phyloP scores from a whole-genome alignment of 2,113 vertebrate genomes.

The Melanerpes aurifrons region DNA sequence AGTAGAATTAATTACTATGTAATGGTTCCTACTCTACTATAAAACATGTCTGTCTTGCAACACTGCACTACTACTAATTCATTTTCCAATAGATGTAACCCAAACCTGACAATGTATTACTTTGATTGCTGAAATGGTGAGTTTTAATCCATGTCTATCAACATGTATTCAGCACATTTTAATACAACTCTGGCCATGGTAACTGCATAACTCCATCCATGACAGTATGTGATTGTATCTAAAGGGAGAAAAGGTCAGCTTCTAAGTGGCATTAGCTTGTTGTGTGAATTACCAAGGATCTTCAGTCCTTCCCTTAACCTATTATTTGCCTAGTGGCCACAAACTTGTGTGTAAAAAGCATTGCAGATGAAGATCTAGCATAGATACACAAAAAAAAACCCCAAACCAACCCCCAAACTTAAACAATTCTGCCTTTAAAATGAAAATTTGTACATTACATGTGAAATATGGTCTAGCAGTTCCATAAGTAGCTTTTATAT shows the following conservation, averaged over 20 bases:
- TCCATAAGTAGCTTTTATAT: background rate
- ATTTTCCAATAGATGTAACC: background rate
- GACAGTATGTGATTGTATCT: background rate
- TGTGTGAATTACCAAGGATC: background rate
- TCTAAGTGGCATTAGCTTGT: background rate
- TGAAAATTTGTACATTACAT: background rate
- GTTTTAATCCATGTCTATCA: background rate
- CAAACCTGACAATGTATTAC: accelerated
- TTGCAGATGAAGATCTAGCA: background rate
- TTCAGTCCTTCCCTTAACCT: background rate
- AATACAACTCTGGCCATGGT: background rate
- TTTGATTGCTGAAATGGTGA: background rate
- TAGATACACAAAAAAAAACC: too few species aligned
- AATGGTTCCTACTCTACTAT: background rate
- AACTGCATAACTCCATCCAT: background rate
- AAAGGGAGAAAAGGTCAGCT: background rate
- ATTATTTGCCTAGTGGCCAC: background rate
- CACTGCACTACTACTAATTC: background rate
- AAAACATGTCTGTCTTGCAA: background rate
- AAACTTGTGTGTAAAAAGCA: background rate
- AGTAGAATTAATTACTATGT: background rate
- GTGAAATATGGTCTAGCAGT: background rate
- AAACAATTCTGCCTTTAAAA: background rate
- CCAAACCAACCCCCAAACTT: too few species aligned
- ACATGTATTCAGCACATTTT: background rate